Evolutionary conservation across 2,113 vertebrate species (phyloP).

Genomic region (Chelonoidis abingdonii): DNA sequence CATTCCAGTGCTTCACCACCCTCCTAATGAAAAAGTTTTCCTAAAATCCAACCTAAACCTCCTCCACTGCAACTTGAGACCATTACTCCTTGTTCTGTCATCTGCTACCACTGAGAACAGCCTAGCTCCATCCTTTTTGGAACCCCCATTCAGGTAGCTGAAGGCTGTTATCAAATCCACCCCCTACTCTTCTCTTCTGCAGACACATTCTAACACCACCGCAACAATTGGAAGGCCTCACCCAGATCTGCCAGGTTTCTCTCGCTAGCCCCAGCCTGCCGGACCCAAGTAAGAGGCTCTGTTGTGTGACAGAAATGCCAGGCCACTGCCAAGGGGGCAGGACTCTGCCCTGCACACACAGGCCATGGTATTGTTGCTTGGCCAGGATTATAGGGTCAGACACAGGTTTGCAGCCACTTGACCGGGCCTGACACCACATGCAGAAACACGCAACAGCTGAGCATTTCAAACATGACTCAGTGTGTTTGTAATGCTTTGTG

Average conservation of each 20-base stretch:
- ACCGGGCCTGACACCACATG: background rate
- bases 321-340: background rate
- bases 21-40: too few species aligned
- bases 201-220: background rate
- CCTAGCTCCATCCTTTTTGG: too few species aligned
- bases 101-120: too few species aligned
- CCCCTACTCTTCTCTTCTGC: too few species aligned
- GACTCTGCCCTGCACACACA: accelerated
- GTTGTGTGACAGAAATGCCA: background rate
- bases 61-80: too few species aligned
- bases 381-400: background rate
- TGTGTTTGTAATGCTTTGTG: background rate
- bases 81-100: too few species aligned
- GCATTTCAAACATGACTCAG: background rate
- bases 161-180: too few species aligned
- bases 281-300: background rate
- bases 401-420: background rate
- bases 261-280: too few species aligned
- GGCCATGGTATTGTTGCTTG: accelerated
- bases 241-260: background rate
- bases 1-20: too few species aligned
- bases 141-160: too few species aligned
- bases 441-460: background rate
- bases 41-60: too few species aligned
- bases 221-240: background rate